phyloP scores from a whole-genome alignment of 1,140 invertebrate species.

The Aphelenchoides besseyi region DNA sequence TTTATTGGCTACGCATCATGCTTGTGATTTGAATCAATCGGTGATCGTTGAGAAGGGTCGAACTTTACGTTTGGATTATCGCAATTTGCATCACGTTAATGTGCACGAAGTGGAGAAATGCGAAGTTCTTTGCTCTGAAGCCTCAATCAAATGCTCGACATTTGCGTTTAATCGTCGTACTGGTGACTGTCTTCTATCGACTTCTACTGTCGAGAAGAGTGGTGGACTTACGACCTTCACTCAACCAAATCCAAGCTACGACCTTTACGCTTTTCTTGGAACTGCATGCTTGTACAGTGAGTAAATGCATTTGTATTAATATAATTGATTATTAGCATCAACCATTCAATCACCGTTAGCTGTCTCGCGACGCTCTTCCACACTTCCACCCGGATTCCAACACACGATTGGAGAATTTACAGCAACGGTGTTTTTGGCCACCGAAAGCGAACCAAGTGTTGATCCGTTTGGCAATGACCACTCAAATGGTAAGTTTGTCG shows the following conservation, averaged over 20 bases:
- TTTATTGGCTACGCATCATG: slow-evolving; percentile 12
- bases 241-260: slow-evolving; percentile 42
- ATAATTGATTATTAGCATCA: background rate
- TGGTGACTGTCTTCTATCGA: slow-evolving; percentile 44
- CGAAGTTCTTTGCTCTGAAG: slow-evolving; percentile 34
- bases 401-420: slow-evolving; percentile 4
- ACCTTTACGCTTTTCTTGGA: slow-evolving; percentile 41
- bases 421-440: slow-evolving; percentile 7
- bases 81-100: slow-evolving; percentile 50
- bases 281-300: slow-evolving; percentile 1
- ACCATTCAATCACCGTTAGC: slow-evolving; percentile 11
- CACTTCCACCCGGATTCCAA: background rate
- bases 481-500: no score
- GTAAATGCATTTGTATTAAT: no score
- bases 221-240: slow-evolving; percentile 26
- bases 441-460: background rate
- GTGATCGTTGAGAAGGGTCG: slow-evolving; percentile 37
- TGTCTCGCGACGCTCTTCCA: no score
- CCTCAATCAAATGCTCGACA: slow-evolving; percentile 37
- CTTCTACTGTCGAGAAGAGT: slow-evolving; percentile 27
- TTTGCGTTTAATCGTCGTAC: slow-evolving; percentile 41
- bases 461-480: slow-evolving; percentile 5
- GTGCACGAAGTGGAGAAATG: slow-evolving; percentile 40
- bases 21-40: slow-evolving; percentile 19
- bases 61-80: slow-evolving; percentile 44